Evolutionary conservation across 2,888 invertebrate species (phyloP).

Genomic region (Microdon myrmicae): DNA sequence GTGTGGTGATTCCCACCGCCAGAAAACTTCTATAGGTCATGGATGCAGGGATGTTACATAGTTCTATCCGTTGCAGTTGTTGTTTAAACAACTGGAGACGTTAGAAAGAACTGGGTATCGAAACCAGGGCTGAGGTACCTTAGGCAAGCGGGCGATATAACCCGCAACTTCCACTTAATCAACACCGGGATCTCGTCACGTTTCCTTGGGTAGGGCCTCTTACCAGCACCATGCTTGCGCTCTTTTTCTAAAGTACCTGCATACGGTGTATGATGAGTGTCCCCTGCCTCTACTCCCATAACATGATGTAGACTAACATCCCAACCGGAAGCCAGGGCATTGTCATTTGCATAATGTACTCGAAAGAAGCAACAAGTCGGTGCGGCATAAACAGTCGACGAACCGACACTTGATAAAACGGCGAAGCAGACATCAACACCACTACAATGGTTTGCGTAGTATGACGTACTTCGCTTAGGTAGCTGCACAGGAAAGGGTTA

Average conservation of each 20-base stretch:
- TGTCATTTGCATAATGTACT: slow-evolving; percentile 48
- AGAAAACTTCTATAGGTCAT: slow-evolving; percentile 45
- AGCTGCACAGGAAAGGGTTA: too few relatives aligned
- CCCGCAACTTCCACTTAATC: slow-evolving; percentile 43
- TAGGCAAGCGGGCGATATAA: neutral
- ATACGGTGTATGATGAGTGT: too few relatives aligned
- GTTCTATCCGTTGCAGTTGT: slow-evolving; percentile 3
- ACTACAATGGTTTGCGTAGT: neutral
- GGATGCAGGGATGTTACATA: slow-evolving; percentile 20
- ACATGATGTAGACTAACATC: too few relatives aligned
- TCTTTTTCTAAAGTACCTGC: too few relatives aligned
- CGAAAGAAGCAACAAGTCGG: slow-evolving; percentile 31
- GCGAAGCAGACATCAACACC: neutral
- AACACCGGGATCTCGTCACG: slow-evolving; percentile 36
- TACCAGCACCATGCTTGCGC: too few relatives aligned
- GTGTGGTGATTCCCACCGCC: slow-evolving; percentile 13
- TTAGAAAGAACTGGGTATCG: neutral
- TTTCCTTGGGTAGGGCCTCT: slow-evolving; percentile 25
- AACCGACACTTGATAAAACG: neutral
- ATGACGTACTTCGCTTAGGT: neutral
- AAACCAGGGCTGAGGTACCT: slow-evolving; percentile 1
- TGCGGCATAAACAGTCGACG: slow-evolving; percentile 11
- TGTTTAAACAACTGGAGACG: neutral
- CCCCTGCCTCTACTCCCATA: slow-evolving; percentile 11
- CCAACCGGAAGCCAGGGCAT: slow-evolving; percentile 45